A percentile compares a stretch with the other conserved stretches of the same genome.
These are phyloP conservation scores for Aurelia sp. DNA, from an alignment of 30 jellyfish, hydroid and myxozoan species.

Conservation along the genomic window DNA sequence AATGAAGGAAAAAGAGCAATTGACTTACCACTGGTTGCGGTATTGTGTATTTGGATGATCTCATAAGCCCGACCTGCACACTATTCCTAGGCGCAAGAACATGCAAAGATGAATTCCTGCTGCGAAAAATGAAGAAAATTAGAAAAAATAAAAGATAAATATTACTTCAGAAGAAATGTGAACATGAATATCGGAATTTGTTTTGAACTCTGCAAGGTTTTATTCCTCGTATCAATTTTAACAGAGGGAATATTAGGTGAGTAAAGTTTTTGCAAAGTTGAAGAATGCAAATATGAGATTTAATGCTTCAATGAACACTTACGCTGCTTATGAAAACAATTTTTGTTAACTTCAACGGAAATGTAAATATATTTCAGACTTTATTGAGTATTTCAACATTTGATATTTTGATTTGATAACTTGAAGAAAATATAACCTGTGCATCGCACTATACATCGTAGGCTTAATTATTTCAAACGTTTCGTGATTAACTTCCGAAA, in stretches of 20 bases:
- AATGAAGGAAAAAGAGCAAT: neutral
- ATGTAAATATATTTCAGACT: too few species aligned
- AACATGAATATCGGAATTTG: constrained; percentile 40
- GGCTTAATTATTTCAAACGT: too few species aligned
- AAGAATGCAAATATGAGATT: neutral
- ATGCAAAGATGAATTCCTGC: neutral
- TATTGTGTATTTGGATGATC: constrained; percentile 54
- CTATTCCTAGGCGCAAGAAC: neutral
- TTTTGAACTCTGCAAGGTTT: constrained; percentile 49
- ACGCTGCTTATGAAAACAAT: constrained; percentile 1
- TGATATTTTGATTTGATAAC: too few species aligned
- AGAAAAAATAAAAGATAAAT: neutral
- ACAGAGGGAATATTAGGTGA: constrained; percentile 31
- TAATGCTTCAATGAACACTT: neutral
- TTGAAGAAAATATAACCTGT: too few species aligned
- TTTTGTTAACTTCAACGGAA: too few species aligned
- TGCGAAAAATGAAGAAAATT: constrained; percentile 8
- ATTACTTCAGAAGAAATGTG: constrained; percentile 49
- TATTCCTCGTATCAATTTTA: constrained; percentile 1
- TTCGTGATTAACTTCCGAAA: too few species aligned
- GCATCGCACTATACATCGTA: too few species aligned
- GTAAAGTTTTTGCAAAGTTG: neutral
- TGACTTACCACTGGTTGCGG: constrained; percentile 54
- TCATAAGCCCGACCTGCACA: constrained; percentile 66
- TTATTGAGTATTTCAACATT: too few species aligned